Conservation (phyloP, 2,797 vertebrate species). For the Phoeniculus purpureus region DNA sequence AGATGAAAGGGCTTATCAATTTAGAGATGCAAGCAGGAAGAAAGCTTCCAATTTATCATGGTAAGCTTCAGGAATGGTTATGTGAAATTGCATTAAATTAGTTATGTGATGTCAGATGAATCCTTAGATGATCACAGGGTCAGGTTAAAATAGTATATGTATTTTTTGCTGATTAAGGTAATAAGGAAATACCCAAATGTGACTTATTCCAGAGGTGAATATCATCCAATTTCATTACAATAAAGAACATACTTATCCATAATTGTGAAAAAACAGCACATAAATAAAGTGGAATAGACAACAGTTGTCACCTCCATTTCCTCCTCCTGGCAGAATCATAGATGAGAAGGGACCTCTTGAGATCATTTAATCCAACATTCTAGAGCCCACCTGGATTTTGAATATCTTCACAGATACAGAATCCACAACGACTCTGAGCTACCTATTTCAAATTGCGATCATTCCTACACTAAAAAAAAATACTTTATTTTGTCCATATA, state of each 20-base stretch:
- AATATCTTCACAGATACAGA: neutral
- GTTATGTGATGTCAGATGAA: slow-evolving; percentile 53
- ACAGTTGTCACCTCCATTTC: neutral
- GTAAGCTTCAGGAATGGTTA: slow-evolving; percentile 47
- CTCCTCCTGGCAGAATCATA: neutral
- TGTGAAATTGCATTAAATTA: slow-evolving; percentile 62
- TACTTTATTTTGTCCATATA: neutral
- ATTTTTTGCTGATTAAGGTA: slow-evolving; percentile 62
- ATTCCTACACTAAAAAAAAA: neutral
- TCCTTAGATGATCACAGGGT: slow-evolving; percentile 55
- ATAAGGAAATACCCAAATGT: slow-evolving; percentile 24
- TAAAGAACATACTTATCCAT: neutral
- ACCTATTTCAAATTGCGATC: neutral
- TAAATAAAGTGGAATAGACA: neutral
- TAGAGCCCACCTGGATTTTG: neutral
- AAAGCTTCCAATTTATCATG: slow-evolving; percentile 62
- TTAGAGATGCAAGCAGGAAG: slow-evolving; percentile 55
- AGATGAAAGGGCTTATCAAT: slow-evolving; percentile 62
- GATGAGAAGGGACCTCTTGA: neutral
- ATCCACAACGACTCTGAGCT: neutral
- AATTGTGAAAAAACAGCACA: neutral
- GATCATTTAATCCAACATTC: neutral
- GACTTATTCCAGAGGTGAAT: slow-evolving; percentile 25
- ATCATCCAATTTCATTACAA: slow-evolving; percentile 12
- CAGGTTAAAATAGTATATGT: slow-evolving; percentile 59